Percentiles rank a stretch among this genome's conserved stretches.
Conservation (phyloP, 2,113 vertebrate species). For the Burhinus bistriatus region DNA sequence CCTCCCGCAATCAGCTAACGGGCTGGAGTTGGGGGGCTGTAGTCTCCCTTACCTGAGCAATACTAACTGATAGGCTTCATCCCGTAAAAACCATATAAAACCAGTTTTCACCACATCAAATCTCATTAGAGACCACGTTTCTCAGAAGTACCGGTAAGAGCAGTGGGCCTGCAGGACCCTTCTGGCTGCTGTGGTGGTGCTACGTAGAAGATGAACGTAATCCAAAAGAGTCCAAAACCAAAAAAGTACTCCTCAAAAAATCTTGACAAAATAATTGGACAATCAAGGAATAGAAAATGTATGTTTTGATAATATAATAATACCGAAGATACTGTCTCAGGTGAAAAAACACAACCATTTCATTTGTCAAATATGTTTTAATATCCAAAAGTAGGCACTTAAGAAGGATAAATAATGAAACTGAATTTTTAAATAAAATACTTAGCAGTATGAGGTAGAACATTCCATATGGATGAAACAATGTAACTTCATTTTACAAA, state of each 20-base stretch:
- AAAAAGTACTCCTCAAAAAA: not conserved
- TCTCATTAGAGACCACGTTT: not conserved
- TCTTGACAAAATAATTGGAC: not conserved
- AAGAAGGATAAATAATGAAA: not conserved
- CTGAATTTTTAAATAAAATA: not conserved
- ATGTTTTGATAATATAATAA: not conserved
- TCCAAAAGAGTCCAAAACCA: not conserved
- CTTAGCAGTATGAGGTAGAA: not conserved
- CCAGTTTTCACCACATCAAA: not conserved
- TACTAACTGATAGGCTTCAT: not conserved
- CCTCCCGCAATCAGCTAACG: accelerated
- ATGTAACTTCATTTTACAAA: not conserved
- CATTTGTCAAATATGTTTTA: not conserved
- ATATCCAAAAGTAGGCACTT: not conserved
- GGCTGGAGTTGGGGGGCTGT: not conserved
- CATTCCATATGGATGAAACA: not conserved
- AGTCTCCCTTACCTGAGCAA: not conserved
- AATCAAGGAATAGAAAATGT: not conserved
- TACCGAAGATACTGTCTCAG: accelerated
- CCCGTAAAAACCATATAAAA: not conserved
- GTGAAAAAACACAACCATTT: not conserved
- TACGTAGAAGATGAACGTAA: accelerated
- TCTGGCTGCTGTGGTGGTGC: accelerated
- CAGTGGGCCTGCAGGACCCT: not conserved
- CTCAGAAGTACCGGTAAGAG: too few relatives aligned